These are phyloP conservation scores for Mobula hypostoma DNA, from an alignment of 2,113 vertebrate genomes.

Conservation along the genomic window DNA sequence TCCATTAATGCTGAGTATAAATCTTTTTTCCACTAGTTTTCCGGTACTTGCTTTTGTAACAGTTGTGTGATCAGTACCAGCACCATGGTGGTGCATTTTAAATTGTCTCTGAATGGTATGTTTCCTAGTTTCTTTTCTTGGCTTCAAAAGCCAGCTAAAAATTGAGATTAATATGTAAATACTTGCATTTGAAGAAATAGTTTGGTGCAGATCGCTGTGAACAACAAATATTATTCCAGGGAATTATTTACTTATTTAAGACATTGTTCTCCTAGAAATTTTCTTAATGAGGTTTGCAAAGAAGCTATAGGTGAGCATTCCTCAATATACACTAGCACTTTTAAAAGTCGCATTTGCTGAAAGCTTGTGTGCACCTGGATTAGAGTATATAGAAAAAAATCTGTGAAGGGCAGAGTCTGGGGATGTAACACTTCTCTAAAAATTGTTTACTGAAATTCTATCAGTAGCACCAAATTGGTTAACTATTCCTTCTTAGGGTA, in stretches of 20 bases:
- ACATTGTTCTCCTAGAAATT: background rate
- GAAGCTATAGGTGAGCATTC: background rate
- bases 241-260: background rate
- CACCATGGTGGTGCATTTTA: background rate
- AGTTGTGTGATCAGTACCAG: background rate
- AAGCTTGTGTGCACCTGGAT: background rate
- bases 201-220: background rate
- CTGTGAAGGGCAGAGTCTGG: background rate
- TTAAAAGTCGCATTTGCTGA: background rate
- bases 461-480: background rate
- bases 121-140: background rate
- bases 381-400: background rate
- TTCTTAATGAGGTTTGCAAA: background rate
- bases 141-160: background rate
- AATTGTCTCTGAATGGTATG: background rate
- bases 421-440: background rate
- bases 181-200: background rate
- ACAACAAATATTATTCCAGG: background rate
- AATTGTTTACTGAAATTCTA: background rate
- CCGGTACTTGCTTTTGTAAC: background rate
- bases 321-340: background rate
- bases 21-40: background rate
- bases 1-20: constrained; percentile 30
- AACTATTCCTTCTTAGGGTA: background rate
- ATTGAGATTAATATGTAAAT: background rate